A percentile compares a stretch with the other conserved stretches of the same genome.
Conservation (phyloP, 2,888 invertebrate genomes). For the Rhopalosiphum nymphaeae region DNA sequence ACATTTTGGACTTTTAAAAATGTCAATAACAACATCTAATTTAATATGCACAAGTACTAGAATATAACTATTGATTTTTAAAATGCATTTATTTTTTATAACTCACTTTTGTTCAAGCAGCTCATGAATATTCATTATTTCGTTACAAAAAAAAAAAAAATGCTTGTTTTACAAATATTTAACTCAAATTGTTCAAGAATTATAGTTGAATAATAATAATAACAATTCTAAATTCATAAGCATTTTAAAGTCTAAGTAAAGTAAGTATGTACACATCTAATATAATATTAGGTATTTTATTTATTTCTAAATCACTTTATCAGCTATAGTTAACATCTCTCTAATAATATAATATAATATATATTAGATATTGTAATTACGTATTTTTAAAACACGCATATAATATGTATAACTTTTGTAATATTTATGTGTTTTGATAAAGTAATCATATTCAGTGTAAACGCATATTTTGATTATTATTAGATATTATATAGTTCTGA, state of each 20-base stretch:
- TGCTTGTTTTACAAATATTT: not conserved
- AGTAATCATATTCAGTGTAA: not conserved
- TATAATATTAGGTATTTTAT: not conserved
- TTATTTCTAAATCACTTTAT: not conserved
- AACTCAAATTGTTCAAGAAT: not conserved
- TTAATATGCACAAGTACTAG: not conserved
- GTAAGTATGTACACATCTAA: not conserved
- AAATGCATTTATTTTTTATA: not conserved
- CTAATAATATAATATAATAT: not conserved
- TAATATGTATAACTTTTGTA: not conserved
- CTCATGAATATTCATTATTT: not conserved
- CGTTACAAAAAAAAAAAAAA: not conserved
- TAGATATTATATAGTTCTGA: not conserved
- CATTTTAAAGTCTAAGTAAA: not conserved
- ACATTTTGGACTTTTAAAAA: not conserved
- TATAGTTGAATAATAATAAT: not conserved
- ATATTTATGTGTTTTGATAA: not conserved
- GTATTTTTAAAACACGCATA: not conserved
- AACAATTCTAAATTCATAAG: not conserved
- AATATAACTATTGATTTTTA: not conserved
- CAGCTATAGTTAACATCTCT: not conserved
- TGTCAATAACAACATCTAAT: not conserved
- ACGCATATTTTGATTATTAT: not conserved
- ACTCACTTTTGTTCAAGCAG: not conserved
- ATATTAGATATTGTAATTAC: not conserved